These are phyloP conservation scores for Drosophila pachea DNA, from an alignment of 1,140 invertebrate genomes.

Conservation along the genomic window DNA sequence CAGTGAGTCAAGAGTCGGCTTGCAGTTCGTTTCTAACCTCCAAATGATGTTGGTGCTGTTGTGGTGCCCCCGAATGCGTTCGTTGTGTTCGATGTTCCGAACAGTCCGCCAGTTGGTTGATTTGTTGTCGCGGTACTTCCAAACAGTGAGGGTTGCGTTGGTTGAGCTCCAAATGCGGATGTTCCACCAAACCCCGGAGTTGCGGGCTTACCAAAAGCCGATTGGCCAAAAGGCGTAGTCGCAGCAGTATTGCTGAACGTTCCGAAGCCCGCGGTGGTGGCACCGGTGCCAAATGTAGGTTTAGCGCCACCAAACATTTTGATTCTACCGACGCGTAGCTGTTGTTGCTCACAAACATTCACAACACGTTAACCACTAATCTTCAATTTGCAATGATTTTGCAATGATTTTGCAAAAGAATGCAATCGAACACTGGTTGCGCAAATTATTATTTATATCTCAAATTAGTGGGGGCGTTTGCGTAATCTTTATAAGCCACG, in stretches of 20 bases:
- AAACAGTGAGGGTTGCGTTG: slow-evolving; percentile 76
- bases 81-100: slow-evolving; percentile 77
- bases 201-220: slow-evolving; percentile 77
- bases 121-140: slow-evolving; percentile 78
- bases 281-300: slow-evolving; percentile 69
- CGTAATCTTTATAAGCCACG: not conserved
- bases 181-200: slow-evolving; percentile 72
- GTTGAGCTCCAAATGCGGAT: slow-evolving; percentile 72
- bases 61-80: slow-evolving; percentile 80
- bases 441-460: not conserved
- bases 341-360: slow-evolving; percentile 24
- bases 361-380: slow-evolving; percentile 15
- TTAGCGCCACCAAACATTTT: slow-evolving; percentile 77
- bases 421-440: slow-evolving; percentile 4
- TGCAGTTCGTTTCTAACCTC: slow-evolving; percentile 68
- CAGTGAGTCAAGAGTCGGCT: not conserved
- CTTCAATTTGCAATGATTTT: slow-evolving; percentile 27
- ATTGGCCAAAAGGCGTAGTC: slow-evolving; percentile 66
- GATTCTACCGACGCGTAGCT: slow-evolving; percentile 13
- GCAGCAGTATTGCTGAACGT: slow-evolving; percentile 60
- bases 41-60: slow-evolving; percentile 79
- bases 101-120: slow-evolving; percentile 79
- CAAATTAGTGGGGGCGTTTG: not conserved
- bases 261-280: slow-evolving; percentile 64
- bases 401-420: slow-evolving; percentile 31